A percentile compares a stretch with the other conserved stretches of the same genome.
phyloP scores from a whole-genome alignment of 2,797 vertebrate species.

The Pelodytes ibericus region DNA sequence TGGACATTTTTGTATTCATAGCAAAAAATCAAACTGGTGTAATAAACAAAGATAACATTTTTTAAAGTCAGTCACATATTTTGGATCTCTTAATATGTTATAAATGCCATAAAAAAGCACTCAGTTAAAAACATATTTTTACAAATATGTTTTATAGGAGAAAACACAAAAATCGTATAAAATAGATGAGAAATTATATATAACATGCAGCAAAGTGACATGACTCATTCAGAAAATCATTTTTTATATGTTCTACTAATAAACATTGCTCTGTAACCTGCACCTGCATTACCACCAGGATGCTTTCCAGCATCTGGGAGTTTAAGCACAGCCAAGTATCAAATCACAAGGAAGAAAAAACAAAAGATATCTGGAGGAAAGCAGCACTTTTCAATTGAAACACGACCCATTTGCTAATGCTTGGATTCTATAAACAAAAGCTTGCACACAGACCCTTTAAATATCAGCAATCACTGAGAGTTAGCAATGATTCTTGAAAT shows the following conservation, averaged over 20 bases:
- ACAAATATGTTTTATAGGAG: too few relatives aligned
- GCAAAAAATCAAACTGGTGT: too few relatives aligned
- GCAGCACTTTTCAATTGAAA: background rate
- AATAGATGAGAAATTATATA: too few relatives aligned
- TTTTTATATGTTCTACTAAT: background rate
- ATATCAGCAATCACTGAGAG: conserved; percentile 70
- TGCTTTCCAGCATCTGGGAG: background rate
- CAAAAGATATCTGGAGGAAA: background rate
- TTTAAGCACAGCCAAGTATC: background rate
- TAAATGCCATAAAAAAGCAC: too few relatives aligned
- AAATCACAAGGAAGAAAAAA: background rate
- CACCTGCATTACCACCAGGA: background rate
- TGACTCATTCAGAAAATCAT: background rate
- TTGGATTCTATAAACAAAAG: background rate
- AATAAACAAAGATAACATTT: too few relatives aligned
- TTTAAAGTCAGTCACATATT: too few relatives aligned
- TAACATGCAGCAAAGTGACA: background rate
- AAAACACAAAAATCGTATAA: too few relatives aligned
- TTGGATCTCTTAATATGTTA: too few relatives aligned
- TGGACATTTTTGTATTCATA: too few relatives aligned
- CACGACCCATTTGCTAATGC: background rate
- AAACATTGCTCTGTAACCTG: background rate
- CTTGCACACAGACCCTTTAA: conserved; percentile 69
- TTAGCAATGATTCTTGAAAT: conserved; percentile 76
- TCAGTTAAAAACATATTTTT: too few relatives aligned